Evolutionary conservation across 1,140 invertebrate genomes (phyloP).

Genomic region (Streblospio benedicti): DNA sequence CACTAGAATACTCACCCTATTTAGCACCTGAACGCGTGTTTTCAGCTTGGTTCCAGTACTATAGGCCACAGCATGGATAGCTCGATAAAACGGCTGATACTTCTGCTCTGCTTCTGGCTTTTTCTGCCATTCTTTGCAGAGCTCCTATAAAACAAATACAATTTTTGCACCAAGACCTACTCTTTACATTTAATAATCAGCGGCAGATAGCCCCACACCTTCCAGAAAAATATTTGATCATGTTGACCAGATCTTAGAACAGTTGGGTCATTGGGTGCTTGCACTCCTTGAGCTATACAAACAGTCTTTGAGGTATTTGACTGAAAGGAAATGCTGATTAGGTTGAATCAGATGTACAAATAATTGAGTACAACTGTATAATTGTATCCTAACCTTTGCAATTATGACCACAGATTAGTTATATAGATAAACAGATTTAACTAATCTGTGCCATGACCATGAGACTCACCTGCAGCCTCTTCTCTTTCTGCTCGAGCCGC

Average conservation of each 20-base stretch:
- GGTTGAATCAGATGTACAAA: not conserved
- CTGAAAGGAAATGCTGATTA: not conserved
- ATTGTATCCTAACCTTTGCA: not conserved
- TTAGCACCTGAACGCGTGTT: conserved; percentile 37
- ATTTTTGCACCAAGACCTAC: not conserved
- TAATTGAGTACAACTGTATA: not conserved
- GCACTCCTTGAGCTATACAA: not conserved
- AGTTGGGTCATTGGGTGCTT: not conserved
- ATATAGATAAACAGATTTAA: not conserved
- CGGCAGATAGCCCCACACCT: not conserved
- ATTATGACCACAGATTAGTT: not conserved
- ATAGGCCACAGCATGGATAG: conserved; percentile 39
- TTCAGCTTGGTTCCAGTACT: conserved; percentile 40
- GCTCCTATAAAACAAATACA: conserved; percentile 10
- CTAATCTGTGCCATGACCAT: not conserved
- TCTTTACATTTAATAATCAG: not conserved
- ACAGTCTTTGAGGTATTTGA: not conserved
- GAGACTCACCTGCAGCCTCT: conserved; percentile 34
- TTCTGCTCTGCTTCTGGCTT: conserved; percentile 33
- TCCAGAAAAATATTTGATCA: not conserved
- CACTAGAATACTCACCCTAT: conserved; percentile 30
- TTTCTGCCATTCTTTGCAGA: conserved; percentile 39
- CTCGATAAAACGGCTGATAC: conserved; percentile 35
- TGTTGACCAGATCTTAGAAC: not conserved
- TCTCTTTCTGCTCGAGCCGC: conserved; percentile 41